Evolutionary conservation across 2,113 vertebrate species (phyloP).

Genomic region (Gracilinanus agilis): DNA sequence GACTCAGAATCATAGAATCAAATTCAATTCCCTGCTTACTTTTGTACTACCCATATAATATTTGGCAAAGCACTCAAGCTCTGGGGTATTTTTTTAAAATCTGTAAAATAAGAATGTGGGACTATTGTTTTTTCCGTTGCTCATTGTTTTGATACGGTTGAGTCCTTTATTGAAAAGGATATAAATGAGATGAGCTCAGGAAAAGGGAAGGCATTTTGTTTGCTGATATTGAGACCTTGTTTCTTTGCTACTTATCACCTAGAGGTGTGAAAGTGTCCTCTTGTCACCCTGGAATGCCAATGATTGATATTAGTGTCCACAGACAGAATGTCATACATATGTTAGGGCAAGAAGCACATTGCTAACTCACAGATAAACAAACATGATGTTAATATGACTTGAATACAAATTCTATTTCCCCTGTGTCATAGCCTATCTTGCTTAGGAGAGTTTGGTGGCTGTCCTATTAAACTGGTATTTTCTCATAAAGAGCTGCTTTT

Average conservation of each 20-base stretch:
- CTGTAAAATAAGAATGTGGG: neutral
- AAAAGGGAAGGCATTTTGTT: neutral
- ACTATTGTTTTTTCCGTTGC: neutral
- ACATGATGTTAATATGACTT: constrained; percentile 33
- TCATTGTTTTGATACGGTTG: too few species aligned
- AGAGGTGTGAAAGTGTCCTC: neutral
- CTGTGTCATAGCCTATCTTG: neutral
- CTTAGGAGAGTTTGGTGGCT: neutral
- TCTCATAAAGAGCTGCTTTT: constrained; percentile 40
- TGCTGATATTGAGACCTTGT: neutral
- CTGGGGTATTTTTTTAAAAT: neutral
- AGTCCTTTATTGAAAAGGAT: neutral
- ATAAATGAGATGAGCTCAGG: neutral
- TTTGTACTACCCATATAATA: neutral
- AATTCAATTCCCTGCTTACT: neutral
- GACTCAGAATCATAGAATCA: neutral
- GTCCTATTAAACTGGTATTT: constrained; percentile 12
- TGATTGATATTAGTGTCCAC: neutral
- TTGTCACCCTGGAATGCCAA: neutral
- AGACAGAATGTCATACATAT: neutral
- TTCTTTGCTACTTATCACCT: neutral
- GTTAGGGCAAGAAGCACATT: neutral
- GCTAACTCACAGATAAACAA: neutral
- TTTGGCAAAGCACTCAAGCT: neutral
- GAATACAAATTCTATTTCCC: constrained; percentile 15